Conservation (phyloP, 2,797 vertebrate genomes). For the Euphonia xanthogaster region DNA sequence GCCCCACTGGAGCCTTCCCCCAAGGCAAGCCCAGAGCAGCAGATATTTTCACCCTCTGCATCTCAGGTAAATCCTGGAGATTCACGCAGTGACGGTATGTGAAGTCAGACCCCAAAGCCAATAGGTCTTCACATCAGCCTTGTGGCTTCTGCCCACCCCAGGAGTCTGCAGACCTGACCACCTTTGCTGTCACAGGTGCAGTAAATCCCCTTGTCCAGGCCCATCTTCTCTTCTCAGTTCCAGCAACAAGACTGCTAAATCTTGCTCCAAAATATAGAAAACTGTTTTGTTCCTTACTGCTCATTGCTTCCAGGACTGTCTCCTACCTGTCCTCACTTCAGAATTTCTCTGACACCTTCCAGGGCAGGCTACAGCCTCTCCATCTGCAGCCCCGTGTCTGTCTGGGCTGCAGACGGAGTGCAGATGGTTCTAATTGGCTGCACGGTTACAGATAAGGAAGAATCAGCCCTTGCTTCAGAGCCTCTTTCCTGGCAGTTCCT, state of each 20-base stretch:
- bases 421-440: conserved; percentile 50
- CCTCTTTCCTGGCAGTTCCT: background rate
- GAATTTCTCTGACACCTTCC: conserved; percentile 17
- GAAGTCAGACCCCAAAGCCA: background rate
- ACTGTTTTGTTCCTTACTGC: background rate
- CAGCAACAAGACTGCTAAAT: background rate
- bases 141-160: background rate
- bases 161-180: background rate
- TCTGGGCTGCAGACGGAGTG: conserved; percentile 6
- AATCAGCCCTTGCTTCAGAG: background rate
- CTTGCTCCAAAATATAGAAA: background rate
- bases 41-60: background rate
- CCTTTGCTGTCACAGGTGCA: background rate
- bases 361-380: conserved; percentile 46
- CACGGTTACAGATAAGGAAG: background rate
- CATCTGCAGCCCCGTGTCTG: conserved; percentile 30
- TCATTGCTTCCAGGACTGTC: background rate
- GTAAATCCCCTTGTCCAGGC: background rate
- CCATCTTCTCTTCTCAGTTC: background rate
- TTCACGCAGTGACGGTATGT: background rate
- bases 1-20: background rate
- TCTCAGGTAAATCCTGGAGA: background rate
- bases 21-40: background rate
- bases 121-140: background rate
- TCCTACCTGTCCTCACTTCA: conserved; percentile 45